Evolutionary conservation across 2,797 vertebrate genomes (phyloP), one percentile per base, ranked within the genome.

Genomic region (Periparus ater): DNA sequence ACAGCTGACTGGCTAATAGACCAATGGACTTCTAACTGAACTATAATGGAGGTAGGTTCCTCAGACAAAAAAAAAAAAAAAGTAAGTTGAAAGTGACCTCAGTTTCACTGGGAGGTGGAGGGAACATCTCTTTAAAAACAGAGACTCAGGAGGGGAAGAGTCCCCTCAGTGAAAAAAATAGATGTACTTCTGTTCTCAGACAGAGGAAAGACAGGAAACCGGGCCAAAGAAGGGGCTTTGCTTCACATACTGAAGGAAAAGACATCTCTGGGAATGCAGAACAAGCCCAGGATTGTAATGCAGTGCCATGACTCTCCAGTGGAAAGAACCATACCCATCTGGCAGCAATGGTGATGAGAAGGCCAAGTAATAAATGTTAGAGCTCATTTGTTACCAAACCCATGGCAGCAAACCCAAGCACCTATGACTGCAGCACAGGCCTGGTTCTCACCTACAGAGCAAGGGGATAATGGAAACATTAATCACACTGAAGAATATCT

Each of bases 391-490:
- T 45, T 74, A 60, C 25, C 3, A 5, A 91, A 68, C 27, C 48
- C 10, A 0, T 38, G 86, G 51, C 55, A 73, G 38, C 11, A 18
- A 20, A 32, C 58, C 17, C 30, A 29, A 68, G 26, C 16, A n/a
- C 19, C 20, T 0, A 0, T 22, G 67, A 66, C 44, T 80, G 47
- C 45, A 80, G 20, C 34, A 53, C 1, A 2, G 40, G 27, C 11
- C 62, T 85, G 30, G 20, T 36, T 88, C 85, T 74, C 40, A 88
- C 57, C 85, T 44, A 78, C 7, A 51, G 30, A 75, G 47, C 23
- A 88, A 67, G n/a, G 17, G 50, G 27, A 34, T 80, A 71, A 44
- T 18, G 62, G 44, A 95, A 95, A 78, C 9, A 34, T 75, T 47
- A 62, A 75, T 78, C 61, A 48, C 36, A 40, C 27, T 42, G 44